phyloP scores from a whole-genome alignment of 2,888 invertebrate species.

The Proisotoma minuta region DNA sequence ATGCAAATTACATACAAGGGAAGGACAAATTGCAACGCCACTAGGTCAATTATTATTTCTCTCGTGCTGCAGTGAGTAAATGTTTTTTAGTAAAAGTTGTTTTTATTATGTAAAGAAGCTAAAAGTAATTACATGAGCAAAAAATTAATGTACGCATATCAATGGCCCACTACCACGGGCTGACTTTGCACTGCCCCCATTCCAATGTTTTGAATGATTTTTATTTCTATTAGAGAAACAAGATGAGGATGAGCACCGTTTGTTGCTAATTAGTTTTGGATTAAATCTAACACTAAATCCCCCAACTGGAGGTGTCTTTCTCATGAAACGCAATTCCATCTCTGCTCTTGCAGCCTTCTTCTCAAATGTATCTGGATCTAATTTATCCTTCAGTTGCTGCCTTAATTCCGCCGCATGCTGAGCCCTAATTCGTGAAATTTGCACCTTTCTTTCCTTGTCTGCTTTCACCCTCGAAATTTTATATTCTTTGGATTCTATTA shows the following conservation, averaged over 20 bases:
- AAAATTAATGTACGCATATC: background rate
- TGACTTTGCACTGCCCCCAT: slow-evolving; percentile 11
- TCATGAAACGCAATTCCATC: slow-evolving; percentile 38
- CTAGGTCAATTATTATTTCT: too few species aligned
- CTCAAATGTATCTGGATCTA: slow-evolving; percentile 46
- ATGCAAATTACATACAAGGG: too few species aligned
- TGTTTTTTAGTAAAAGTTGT: too few species aligned
- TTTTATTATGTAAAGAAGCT: too few species aligned
- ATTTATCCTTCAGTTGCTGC: slow-evolving; percentile 35
- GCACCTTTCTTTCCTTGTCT: slow-evolving; percentile 41
- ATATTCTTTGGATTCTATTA: slow-evolving; percentile 42
- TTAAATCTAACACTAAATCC: slow-evolving; percentile 31
- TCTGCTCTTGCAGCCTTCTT: slow-evolving; percentile 45
- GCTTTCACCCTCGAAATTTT: slow-evolving; percentile 34
- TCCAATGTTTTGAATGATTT: background rate
- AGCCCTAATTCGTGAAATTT: slow-evolving; percentile 39
- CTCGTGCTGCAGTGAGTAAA: too few species aligned
- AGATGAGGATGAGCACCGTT: slow-evolving; percentile 36
- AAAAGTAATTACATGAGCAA: too few species aligned
- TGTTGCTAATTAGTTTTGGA: slow-evolving; percentile 28
- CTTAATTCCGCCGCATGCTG: slow-evolving; percentile 44
- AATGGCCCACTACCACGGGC: background rate
- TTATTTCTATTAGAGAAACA: background rate
- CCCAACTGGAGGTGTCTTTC: slow-evolving; percentile 5
- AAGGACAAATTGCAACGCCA: too few species aligned